Evolutionary conservation across 2,797 vertebrate species (phyloP).

Genomic region (Cyclura pinguis): DNA sequence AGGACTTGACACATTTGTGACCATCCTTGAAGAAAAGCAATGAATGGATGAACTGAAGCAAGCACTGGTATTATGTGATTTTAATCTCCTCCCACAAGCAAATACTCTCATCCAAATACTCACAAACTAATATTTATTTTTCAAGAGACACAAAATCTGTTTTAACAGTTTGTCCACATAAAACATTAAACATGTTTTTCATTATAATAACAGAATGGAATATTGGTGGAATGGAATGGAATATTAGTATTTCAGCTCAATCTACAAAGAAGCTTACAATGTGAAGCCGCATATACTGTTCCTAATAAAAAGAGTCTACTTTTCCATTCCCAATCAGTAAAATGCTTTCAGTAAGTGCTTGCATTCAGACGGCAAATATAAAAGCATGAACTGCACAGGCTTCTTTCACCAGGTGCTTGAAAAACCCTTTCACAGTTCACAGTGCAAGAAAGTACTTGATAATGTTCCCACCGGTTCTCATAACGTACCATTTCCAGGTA

Average conservation of each 20-base stretch:
- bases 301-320: neutral
- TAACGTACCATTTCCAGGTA: neutral
- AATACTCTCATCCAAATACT: neutral
- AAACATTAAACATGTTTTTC: neutral
- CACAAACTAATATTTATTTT: neutral
- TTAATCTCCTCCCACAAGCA: neutral
- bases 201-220: neutral
- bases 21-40: neutral
- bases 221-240: too few species aligned
- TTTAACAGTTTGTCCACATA: neutral
- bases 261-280: neutral
- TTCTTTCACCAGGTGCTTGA: neutral
- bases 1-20: neutral
- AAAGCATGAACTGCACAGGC: neutral
- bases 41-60: neutral
- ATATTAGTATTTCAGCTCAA: slow-evolving; percentile 10
- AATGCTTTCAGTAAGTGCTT: neutral
- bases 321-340: neutral
- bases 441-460: neutral
- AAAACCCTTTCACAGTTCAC: neutral
- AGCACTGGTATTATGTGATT: neutral
- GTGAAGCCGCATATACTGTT: neutral
- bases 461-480: neutral
- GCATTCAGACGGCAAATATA: neutral
- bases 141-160: neutral